Base-by-base conservation (phyloP, 2,797 vertebrate species). In the Yasuhikotakia modesta region DNA sequence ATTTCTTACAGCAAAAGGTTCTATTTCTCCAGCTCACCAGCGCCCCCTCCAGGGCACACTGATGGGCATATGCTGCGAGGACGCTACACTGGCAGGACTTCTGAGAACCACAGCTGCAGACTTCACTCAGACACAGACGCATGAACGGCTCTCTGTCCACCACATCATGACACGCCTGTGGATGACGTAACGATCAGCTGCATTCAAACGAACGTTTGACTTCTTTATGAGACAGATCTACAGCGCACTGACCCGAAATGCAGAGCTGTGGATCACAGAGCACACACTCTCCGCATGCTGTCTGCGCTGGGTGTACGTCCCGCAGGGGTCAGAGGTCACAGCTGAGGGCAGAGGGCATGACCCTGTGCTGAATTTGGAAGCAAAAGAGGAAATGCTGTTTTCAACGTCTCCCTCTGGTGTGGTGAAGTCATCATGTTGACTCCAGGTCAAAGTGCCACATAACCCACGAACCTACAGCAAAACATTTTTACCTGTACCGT, bases 361-460 rank as follows among this genome's bases (percentile, higher is more conserved):
- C 0, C 83, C 80, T 0, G 88, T 85, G 1, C 79, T 89, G 88
- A 95, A 98, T 82, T 94, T 95, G 73, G 83, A 80, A 16, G 91
- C 89, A 1, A 98, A 98, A 66, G 94, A 92, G 0, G 87, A 0
- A 0, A 91, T 76, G 0, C 90, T 90, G 84, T 82, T 91, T 86
- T 98, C 97, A 76, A 97, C 90, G 0, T 98, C 96, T 0, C 97
- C 95, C 0, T 90, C 94, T 0, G 95, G 95, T 0, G 96, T 97
- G 79, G 91, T 93, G 82, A 98, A 98, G 78, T 98, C 96, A 0
- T 98, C 97, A 0, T 91, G 91, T 89, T 95, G 95, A 87, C 91
- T 95, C 93, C 96, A 95, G 50, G 92, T 96, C 82, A 95, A 92
- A 0, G 96, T 98, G 32, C 96, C 96, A 14, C 97, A 98, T 16